A percentile compares a stretch with the other conserved stretches of the same genome.
Conservation (phyloP, 2,888 invertebrate species). For the Megaustenia siamemsis region DNA sequence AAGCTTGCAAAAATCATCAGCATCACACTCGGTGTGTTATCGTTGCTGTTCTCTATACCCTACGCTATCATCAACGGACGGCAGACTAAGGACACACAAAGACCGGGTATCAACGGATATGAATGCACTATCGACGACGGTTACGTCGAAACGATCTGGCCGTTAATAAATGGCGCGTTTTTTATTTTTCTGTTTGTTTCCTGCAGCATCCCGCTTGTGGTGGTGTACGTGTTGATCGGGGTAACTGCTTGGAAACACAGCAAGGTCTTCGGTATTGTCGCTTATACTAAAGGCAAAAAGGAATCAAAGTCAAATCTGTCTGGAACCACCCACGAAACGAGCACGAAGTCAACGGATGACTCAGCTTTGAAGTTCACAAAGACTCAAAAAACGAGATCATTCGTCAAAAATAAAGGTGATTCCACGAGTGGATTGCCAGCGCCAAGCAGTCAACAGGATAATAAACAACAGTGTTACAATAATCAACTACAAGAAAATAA, state of each 20-base stretch:
- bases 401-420: constrained; percentile 21
- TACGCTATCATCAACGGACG: constrained; percentile 48
- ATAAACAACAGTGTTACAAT: background rate
- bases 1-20: constrained; percentile 17
- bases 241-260: constrained; percentile 42
- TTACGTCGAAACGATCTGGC: constrained; percentile 43
- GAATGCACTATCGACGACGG: constrained; percentile 44
- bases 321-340: background rate
- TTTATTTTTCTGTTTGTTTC: constrained; percentile 43
- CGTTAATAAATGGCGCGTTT: constrained; percentile 26
- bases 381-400: constrained; percentile 22
- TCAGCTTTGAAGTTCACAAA: background rate
- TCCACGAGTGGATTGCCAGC: background rate
- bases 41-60: constrained; percentile 32
- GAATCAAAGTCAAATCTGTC: background rate
- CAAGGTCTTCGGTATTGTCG: background rate
- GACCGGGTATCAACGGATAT: constrained; percentile 13
- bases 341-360: constrained; percentile 22
- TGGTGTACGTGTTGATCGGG: constrained; percentile 43
- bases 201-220: constrained; percentile 24
- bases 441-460: background rate
- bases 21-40: background rate
- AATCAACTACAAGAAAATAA: background rate
- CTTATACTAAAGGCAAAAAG: background rate
- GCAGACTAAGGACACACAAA: constrained; percentile 21